Conservation (phyloP, 2,888 invertebrate genomes). For the Argyresthia goedartella region DNA sequence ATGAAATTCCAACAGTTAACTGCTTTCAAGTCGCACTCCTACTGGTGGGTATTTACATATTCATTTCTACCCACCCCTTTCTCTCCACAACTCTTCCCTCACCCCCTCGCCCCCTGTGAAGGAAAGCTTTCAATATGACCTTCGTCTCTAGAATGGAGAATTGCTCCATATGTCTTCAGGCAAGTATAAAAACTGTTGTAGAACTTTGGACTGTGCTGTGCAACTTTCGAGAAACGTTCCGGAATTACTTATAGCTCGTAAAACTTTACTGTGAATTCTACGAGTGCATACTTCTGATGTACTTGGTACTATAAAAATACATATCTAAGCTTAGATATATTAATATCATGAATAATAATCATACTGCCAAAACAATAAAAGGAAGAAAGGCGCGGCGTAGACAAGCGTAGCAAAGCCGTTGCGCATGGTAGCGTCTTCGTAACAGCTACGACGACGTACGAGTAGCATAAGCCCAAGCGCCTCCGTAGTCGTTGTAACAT, state of each 20-base stretch:
- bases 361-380: too few relatives aligned
- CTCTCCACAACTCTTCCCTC: not conserved
- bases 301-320: too few relatives aligned
- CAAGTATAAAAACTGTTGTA: not conserved
- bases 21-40: slow-evolving; percentile 1
- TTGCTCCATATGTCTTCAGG: slow-evolving; percentile 1
- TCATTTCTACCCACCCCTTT: not conserved
- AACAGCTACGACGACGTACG: too few relatives aligned
- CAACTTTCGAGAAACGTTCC: not conserved
- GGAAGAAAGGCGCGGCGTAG: too few relatives aligned
- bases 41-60: not conserved
- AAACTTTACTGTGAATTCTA: not conserved
- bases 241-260: not conserved
- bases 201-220: too few relatives aligned
- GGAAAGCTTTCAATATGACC: not conserved
- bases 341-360: too few relatives aligned
- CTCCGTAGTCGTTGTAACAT: too few relatives aligned
- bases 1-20: slow-evolving; percentile 1
- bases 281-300: too few relatives aligned
- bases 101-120: not conserved
- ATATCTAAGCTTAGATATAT: too few relatives aligned
- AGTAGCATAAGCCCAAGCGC: too few relatives aligned
- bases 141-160: not conserved
- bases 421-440: too few relatives aligned
- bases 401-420: too few relatives aligned